Evolutionary conservation across 2,113 vertebrate genomes (phyloP).

Genomic region (Acrocephalus kingi): DNA sequence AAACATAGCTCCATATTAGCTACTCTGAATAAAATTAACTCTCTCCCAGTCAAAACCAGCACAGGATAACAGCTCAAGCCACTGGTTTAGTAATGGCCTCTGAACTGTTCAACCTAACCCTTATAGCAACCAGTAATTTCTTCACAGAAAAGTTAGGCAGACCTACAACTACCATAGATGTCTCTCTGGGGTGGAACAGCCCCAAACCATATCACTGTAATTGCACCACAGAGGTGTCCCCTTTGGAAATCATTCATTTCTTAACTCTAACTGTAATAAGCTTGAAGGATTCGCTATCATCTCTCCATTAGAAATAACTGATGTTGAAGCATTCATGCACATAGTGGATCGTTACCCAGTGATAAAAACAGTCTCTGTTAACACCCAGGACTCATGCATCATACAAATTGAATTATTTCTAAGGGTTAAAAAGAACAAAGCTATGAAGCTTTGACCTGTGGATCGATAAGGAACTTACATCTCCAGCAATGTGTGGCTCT

Average conservation of each 20-base stretch:
- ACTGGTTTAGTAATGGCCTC: not conserved
- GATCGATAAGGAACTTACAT: constrained; percentile 57
- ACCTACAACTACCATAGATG: not conserved
- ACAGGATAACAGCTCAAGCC: not conserved
- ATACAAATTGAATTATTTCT: constrained; percentile 46
- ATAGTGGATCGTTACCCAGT: not conserved
- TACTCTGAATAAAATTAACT: not conserved
- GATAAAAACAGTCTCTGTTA: constrained; percentile 35
- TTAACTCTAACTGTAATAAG: not conserved
- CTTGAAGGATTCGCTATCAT: not conserved
- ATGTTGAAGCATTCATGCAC: not conserved
- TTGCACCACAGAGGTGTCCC: not conserved
- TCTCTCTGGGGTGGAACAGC: not conserved
- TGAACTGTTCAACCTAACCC: not conserved
- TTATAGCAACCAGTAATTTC: not conserved
- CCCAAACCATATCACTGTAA: not conserved
- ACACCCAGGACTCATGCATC: not conserved
- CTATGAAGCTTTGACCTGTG: constrained; percentile 44
- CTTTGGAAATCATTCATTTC: not conserved
- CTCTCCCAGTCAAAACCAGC: not conserved
- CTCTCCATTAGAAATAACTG: not conserved
- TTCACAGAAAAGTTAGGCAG: not conserved
- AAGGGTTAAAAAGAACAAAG: constrained; percentile 58
- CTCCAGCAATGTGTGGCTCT: constrained; percentile 20
- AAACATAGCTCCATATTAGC: not conserved